Conservation (phyloP, 2,113 vertebrate species). For the Prolemur simus region DNA sequence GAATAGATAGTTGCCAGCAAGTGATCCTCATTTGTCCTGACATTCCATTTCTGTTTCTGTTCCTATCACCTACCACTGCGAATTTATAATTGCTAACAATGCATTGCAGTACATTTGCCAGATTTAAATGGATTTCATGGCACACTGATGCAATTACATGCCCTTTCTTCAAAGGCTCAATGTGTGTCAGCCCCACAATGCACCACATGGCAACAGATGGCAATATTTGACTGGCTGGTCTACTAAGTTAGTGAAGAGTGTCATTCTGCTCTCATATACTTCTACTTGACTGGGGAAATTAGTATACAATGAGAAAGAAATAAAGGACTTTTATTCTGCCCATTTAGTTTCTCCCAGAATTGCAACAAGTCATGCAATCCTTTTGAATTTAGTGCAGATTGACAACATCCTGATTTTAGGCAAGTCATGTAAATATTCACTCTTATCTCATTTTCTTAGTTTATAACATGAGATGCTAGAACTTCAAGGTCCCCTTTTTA, state of each 20-base stretch:
- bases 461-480: not conserved
- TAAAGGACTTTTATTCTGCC: slow-evolving; percentile 34
- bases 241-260: not conserved
- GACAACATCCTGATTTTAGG: not conserved
- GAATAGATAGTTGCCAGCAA: slow-evolving; percentile 65
- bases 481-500: not conserved
- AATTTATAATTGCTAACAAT: slow-evolving; percentile 76
- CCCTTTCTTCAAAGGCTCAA: slow-evolving; percentile 66
- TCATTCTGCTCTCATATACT: slow-evolving; percentile 21
- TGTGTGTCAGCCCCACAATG: slow-evolving; percentile 26
- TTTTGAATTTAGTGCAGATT: not conserved
- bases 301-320: slow-evolving; percentile 7
- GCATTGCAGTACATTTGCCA: slow-evolving; percentile 54
- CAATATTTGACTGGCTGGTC: slow-evolving; percentile 8
- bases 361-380: not conserved
- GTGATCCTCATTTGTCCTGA: slow-evolving; percentile 67
- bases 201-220: slow-evolving; percentile 53
- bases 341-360: slow-evolving; percentile 30
- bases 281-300: not conserved
- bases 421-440: not conserved
- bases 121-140: slow-evolving; percentile 71
- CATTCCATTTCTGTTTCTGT: slow-evolving; percentile 64
- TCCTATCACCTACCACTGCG: slow-evolving; percentile 69
- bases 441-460: slow-evolving; percentile 1
- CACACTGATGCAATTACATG: slow-evolving; percentile 44